phyloP scores from a whole-genome alignment of 2,888 invertebrate species.

The Ectemnius cavifrons region DNA sequence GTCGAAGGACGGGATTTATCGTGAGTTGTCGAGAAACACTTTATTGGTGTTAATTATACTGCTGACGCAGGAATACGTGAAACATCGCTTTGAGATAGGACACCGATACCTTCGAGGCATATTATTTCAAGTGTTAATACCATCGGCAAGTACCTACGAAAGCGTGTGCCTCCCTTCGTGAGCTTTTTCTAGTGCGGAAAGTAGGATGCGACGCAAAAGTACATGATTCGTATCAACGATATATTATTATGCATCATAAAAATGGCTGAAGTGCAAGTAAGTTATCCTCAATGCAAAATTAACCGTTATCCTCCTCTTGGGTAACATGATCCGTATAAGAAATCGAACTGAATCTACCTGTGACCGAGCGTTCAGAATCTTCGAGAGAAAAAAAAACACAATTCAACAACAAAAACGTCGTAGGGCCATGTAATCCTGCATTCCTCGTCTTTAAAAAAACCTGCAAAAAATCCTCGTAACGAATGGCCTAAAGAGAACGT shows the following conservation, averaged over 20 bases:
- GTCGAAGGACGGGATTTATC: constrained; percentile 50
- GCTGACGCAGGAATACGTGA: constrained; percentile 15
- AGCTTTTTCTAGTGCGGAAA: constrained; percentile 34
- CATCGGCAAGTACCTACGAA: constrained; percentile 33
- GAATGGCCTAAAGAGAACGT: too few species aligned
- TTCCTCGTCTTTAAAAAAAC: too few species aligned
- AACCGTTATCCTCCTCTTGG: constrained; percentile 40
- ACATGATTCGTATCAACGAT: constrained; percentile 45
- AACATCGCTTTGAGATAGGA: constrained; percentile 9
- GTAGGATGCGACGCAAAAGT: constrained; percentile 30
- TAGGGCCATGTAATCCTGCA: too few species aligned
- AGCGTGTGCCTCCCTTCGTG: constrained; percentile 38
- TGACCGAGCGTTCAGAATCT: too few species aligned
- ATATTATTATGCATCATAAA: constrained; percentile 38
- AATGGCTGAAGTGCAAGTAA: constrained; percentile 45
- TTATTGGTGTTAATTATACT: neutral
- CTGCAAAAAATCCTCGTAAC: too few species aligned
- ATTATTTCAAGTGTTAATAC: constrained; percentile 23
- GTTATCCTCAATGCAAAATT: constrained; percentile 35
- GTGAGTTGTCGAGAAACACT: constrained; percentile 18
- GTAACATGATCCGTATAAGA: constrained; percentile 34
- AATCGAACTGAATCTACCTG: constrained; percentile 7
- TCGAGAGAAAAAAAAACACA: too few species aligned
- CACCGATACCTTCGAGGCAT: constrained; percentile 9
- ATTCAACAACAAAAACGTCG: too few species aligned